Evolutionary conservation across 2,113 vertebrate genomes (phyloP).

Genomic region (Donacobius atricapilla): DNA sequence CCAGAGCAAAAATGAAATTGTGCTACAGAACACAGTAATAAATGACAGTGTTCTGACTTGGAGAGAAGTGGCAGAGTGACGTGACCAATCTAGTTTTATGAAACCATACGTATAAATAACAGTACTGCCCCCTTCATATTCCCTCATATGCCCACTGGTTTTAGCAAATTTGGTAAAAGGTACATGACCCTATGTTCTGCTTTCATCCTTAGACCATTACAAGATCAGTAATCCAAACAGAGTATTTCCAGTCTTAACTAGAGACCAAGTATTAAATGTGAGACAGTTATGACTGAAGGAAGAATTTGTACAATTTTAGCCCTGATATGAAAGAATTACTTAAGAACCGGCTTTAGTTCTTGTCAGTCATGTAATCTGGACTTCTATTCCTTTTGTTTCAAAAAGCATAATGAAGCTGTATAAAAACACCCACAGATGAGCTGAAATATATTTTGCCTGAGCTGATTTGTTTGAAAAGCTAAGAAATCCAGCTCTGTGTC

Average conservation of each 20-base stretch:
- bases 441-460: not conserved
- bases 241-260: not conserved
- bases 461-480: not conserved
- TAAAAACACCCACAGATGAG: not conserved
- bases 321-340: not conserved
- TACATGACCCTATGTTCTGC: rapidly evolving
- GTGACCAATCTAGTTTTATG: not conserved
- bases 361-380: not conserved
- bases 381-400: not conserved
- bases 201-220: not conserved
- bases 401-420: not conserved
- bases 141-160: not conserved
- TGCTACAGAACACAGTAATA: not conserved
- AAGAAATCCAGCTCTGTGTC: not conserved
- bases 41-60: not conserved
- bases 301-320: not conserved
- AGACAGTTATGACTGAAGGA: not conserved
- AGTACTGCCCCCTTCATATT: not conserved
- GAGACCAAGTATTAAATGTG: not conserved
- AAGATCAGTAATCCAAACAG: not conserved
- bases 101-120: not conserved
- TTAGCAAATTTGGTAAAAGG: not conserved
- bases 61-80: not conserved
- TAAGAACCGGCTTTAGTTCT: not conserved
- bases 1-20: not conserved